Evolutionary conservation across 2,797 vertebrate genomes (phyloP).

Genomic region (Todus mexicanus): DNA sequence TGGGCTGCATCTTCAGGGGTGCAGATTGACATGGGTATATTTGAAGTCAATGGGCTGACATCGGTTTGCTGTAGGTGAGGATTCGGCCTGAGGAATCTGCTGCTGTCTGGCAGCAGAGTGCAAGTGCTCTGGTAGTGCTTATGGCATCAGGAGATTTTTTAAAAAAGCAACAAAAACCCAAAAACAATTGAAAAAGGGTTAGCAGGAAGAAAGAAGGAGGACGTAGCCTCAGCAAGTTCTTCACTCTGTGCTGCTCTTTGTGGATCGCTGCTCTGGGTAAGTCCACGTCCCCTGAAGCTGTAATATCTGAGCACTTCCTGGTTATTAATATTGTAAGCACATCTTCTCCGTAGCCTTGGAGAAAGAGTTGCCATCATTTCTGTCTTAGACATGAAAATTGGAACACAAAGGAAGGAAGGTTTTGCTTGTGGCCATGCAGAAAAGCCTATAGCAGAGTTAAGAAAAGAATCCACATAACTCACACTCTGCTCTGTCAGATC

Average conservation of each 20-base stretch:
- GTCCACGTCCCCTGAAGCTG: neutral
- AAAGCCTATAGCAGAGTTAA: neutral
- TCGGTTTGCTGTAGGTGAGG: neutral
- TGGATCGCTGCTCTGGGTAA: neutral
- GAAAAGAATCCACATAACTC: neutral
- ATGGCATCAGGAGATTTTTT: neutral
- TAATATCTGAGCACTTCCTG: neutral
- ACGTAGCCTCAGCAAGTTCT: neutral
- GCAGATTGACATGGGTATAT: neutral
- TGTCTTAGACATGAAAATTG: neutral
- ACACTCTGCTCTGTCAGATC: neutral
- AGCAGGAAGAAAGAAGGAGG: neutral
- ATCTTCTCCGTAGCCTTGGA: neutral
- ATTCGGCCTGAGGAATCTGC: neutral
- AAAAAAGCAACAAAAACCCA: neutral
- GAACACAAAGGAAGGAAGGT: neutral
- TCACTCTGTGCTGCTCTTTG: neutral
- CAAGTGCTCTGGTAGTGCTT: neutral
- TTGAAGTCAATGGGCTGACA: neutral
- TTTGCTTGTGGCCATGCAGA: slow-evolving; percentile 14
- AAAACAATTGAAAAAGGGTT: neutral
- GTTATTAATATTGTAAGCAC: neutral
- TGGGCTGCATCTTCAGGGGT: neutral
- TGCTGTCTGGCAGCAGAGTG: neutral
- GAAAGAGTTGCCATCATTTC: neutral